Evolutionary conservation across 1,140 invertebrate species (phyloP).

Genomic region (Dermatophagoides farinae): DNA sequence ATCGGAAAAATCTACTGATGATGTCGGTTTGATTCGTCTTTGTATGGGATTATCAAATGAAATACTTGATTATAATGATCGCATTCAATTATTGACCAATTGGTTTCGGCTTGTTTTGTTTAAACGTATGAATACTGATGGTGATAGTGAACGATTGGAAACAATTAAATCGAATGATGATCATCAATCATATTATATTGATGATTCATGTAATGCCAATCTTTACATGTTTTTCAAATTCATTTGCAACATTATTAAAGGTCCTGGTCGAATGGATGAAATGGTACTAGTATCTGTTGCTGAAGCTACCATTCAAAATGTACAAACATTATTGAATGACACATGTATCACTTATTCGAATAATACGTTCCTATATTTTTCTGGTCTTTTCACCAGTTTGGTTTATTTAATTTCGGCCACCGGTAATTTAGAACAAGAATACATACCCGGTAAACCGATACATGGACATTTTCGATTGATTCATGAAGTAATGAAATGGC

Average conservation of each 20-base stretch:
- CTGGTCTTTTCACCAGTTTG: slow-evolving; percentile 18
- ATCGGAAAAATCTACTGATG: slow-evolving; percentile 34
- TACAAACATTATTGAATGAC: slow-evolving; percentile 40
- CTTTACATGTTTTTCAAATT: slow-evolving; percentile 40
- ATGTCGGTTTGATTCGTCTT: slow-evolving; percentile 42
- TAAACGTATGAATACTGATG: neutral
- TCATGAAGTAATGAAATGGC: slow-evolving; percentile 53
- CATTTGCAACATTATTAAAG: slow-evolving; percentile 49
- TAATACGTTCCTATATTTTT: slow-evolving; percentile 1
- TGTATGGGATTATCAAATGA: slow-evolving; percentile 36
- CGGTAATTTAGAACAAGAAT: slow-evolving; percentile 53
- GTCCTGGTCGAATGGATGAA: slow-evolving; percentile 37
- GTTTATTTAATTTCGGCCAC: slow-evolving; percentile 51
- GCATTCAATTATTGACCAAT: neutral
- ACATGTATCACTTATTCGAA: slow-evolving; percentile 20
- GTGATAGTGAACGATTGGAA: neutral
- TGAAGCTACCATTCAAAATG: slow-evolving; percentile 50
- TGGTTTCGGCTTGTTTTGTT: neutral
- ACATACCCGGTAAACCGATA: slow-evolving; percentile 42
- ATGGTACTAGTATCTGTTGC: slow-evolving; percentile 50
- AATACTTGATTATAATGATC: neutral
- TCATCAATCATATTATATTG: neutral
- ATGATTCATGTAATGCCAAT: neutral
- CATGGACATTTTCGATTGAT: slow-evolving; percentile 58
- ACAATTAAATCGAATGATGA: neutral